phyloP scores from a whole-genome alignment of 2,888 invertebrate species.

The Nomada fucata region DNA sequence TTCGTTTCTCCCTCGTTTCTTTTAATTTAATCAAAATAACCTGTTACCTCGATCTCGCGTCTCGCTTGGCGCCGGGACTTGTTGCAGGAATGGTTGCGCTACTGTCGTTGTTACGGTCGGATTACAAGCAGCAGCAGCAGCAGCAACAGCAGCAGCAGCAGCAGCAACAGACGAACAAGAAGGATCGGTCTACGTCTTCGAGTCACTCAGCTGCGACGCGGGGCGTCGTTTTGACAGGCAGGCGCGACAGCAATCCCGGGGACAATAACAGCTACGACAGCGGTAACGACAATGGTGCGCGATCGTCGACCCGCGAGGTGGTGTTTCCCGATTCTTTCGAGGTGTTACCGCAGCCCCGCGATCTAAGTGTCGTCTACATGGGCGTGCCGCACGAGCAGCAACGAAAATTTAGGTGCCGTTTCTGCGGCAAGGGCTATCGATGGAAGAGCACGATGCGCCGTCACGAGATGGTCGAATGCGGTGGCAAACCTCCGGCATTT shows the following conservation, averaged over 20 bases:
- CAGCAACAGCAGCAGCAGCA: slow-evolving; percentile 61
- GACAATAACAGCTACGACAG: slow-evolving; percentile 69
- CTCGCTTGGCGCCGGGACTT: slow-evolving; percentile 76
- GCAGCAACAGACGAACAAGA: slow-evolving; percentile 34
- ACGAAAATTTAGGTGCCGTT: slow-evolving; percentile 91
- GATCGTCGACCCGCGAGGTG: slow-evolving; percentile 76
- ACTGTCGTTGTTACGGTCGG: slow-evolving; percentile 80
- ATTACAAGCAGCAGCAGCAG: slow-evolving; percentile 75
- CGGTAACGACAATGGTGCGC: slow-evolving; percentile 62
- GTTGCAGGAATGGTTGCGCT: slow-evolving; percentile 83
- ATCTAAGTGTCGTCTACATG: slow-evolving; percentile 83
- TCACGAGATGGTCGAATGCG: slow-evolving; percentile 93
- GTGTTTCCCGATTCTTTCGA: slow-evolving; percentile 83
- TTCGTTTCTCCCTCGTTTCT: slow-evolving; percentile 4
- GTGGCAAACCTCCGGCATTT: slow-evolving; percentile 92
- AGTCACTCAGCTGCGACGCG: slow-evolving; percentile 30
- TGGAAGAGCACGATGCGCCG: slow-evolving; percentile 94
- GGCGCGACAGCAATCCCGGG: slow-evolving; percentile 70
- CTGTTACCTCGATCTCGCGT: slow-evolving; percentile 70
- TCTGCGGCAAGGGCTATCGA: slow-evolving; percentile 93
- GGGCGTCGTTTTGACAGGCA: slow-evolving; percentile 60
- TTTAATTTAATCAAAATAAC: slow-evolving; percentile 56
- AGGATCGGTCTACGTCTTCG: slow-evolving; percentile 46
- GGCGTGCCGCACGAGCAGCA: slow-evolving; percentile 85
- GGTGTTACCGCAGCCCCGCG: slow-evolving; percentile 82